Evolutionary conservation across 1,140 invertebrate species (phyloP), one percentile per base, ranked within the genome.

Genomic region (Leptoteleia sp.): DNA sequence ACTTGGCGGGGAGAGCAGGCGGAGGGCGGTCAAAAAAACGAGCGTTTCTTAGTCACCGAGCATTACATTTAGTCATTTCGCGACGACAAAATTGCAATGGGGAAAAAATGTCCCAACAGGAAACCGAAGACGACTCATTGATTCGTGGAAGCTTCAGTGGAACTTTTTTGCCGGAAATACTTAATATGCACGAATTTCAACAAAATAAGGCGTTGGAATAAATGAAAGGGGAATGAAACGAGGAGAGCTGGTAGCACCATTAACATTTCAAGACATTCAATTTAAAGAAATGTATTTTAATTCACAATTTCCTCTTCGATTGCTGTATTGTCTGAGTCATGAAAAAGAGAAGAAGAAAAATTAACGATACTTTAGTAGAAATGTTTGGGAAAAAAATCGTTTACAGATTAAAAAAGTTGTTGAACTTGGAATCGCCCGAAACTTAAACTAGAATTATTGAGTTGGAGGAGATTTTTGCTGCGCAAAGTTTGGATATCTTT

Each of bases 51-150:
- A 73, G 70, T 55, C 70, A 50, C 37, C 33, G 33, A 12, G 15
- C 33, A 35, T 38, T 50, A 25, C 40, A 12, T 47, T 73, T 73
- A 64, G 42, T 59, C 52, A 62, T 71, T 59, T 50, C 8, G 15
- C 38, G 8, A 37, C 17, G 13, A 38, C 42, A n/a, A 38, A 61
- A 17, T 47, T 25, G n/a, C n/a, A 15, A 22, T 16, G 37, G 13
- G 22, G 47, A 31, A 64, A 40, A 64, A 40, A 62, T n/a, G 9
- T 55, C 42, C 25, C 19, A 11, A 22, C 3, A 29, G 17, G 12
- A 12, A 27, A 25, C 29, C 37, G 48, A 55, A 68, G 42, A 55
- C n/a, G 50, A 37, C 25, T 68, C 33, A 57, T 48, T 68, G 64
- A 57, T 68, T 57, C 64, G 42, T 48, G 33, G 52, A 68, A 57